Percentiles rank a stretch among this genome's conserved stretches.
phyloP scores from a whole-genome alignment of 2,888 invertebrate genomes.

The Agrenia bidenticulata region DNA sequence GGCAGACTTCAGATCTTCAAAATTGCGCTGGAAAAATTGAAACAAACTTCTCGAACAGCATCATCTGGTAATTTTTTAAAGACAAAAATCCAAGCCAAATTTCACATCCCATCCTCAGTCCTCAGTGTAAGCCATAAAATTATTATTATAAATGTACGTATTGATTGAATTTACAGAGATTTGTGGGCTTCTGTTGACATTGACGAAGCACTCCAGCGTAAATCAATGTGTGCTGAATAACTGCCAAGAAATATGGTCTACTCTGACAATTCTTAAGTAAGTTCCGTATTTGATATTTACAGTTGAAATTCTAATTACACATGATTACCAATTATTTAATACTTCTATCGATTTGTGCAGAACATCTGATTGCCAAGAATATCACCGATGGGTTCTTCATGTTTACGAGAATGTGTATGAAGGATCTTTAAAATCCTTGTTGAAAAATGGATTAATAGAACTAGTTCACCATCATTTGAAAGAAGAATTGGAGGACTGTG shows the following conservation, averaged over 20 bases:
- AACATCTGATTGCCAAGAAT: slow-evolving; percentile 25
- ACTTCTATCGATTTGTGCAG: slow-evolving; percentile 9
- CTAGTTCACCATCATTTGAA: slow-evolving; percentile 29
- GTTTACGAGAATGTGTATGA: slow-evolving; percentile 37
- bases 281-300: slow-evolving; percentile 2
- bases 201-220: slow-evolving; percentile 31
- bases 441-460: slow-evolving; percentile 29
- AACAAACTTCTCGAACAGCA: not conserved
- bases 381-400: slow-evolving; percentile 31
- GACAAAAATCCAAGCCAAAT: no score
- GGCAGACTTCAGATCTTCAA: slow-evolving; percentile 25
- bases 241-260: slow-evolving; percentile 29
- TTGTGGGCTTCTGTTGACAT: slow-evolving; percentile 22
- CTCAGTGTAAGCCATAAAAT: not conserved
- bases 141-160: slow-evolving; percentile 12
- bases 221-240: slow-evolving; percentile 34
- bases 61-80: slow-evolving; percentile 21
- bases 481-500: slow-evolving; percentile 30
- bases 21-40: slow-evolving; percentile 26
- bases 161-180: slow-evolving; percentile 22
- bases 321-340: not conserved
- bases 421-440: slow-evolving; percentile 26
- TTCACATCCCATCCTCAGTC: no score
- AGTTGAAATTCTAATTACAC: not conserved
- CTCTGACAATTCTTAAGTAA: slow-evolving; percentile 38